Base-by-base conservation (phyloP, 2,113 vertebrate species). In the Peromyscus leucopus region DNA sequence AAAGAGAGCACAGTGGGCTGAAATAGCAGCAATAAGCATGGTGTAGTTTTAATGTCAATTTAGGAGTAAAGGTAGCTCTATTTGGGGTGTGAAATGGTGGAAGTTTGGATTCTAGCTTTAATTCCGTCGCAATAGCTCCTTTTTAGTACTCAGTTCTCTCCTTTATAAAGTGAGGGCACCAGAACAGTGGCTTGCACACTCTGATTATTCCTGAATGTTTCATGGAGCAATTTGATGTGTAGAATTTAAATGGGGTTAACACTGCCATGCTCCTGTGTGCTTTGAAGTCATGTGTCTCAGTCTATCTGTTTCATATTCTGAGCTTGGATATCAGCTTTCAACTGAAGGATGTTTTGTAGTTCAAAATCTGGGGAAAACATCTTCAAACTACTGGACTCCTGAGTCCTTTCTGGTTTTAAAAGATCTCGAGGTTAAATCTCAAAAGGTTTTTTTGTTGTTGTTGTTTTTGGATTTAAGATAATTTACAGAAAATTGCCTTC, bases 351-450 rank as follows among this genome's bases (percentile, higher is more conserved):
- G n/a, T 90, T 80, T 42, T 65, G 31, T 61, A 12, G 12, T 59
- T 7, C 13, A 80, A 79, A 87, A 61, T 90, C 48, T 11, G 1
- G 12, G 39, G 7, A 3, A 26, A 57, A 42, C 31, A 21, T 11
- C n/a, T 79, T 69, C 46, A 80, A 90, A 91, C 11, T 19, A 57
- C 17, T 92, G 75, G n/a, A 3, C 24, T 92, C 10, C 51, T 88
- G 8, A 67, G 76, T 16, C 28, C 22, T n/a, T 86, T 95, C 51
- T 31, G 24, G 19, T 97, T 93, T 96, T 94, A 92, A 90, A 2
- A 87, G 2, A 55, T 63, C 31, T 91, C 87, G 83, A 91, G 96
- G 31, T 93, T 88, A 96, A 95, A 92, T 19, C 75, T 15, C 16
- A 94, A 93, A 51, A 82, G 46, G 42, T 55, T 95, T 97, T 84